phyloP scores from a whole-genome alignment of 1,140 invertebrate genomes.

The Bombyx mandarina region DNA sequence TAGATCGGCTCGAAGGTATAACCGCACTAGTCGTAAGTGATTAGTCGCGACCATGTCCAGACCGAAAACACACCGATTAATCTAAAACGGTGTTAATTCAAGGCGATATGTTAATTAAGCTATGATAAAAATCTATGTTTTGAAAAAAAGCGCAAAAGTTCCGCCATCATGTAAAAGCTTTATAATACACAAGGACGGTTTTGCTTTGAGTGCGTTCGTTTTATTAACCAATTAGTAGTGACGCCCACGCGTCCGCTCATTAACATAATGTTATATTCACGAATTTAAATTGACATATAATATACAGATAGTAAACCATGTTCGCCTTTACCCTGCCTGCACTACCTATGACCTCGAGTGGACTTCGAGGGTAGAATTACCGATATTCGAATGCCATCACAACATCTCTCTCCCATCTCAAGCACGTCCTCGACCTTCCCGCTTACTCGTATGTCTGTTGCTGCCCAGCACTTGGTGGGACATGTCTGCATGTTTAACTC shows the following conservation, averaged over 20 bases:
- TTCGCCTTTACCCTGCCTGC: background rate
- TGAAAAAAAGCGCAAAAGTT: too few species aligned
- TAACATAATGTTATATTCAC: constrained; percentile 39
- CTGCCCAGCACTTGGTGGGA: too few species aligned
- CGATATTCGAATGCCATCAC: background rate
- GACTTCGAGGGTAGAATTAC: background rate
- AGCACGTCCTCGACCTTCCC: background rate
- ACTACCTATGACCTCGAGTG: constrained; percentile 1
- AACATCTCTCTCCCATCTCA: background rate
- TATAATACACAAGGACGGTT: too few species aligned
- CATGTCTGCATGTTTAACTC: too few species aligned
- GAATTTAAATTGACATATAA: constrained; percentile 12
- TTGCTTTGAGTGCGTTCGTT: constrained; percentile 17
- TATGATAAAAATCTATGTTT: too few species aligned
- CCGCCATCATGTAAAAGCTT: too few species aligned
- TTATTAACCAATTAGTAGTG: constrained; percentile 51
- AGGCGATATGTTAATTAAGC: too few species aligned
- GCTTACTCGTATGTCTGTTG: background rate
- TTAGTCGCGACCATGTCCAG: too few species aligned
- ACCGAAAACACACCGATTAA: too few species aligned
- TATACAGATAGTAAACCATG: background rate
- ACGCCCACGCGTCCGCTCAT: constrained; percentile 43
- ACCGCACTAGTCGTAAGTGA: too few species aligned
- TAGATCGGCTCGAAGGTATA: too few species aligned
- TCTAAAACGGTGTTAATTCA: too few species aligned